phyloP scores from a whole-genome alignment of 2,797 vertebrate species.

The Acrossocheilus wenchowensis region DNA sequence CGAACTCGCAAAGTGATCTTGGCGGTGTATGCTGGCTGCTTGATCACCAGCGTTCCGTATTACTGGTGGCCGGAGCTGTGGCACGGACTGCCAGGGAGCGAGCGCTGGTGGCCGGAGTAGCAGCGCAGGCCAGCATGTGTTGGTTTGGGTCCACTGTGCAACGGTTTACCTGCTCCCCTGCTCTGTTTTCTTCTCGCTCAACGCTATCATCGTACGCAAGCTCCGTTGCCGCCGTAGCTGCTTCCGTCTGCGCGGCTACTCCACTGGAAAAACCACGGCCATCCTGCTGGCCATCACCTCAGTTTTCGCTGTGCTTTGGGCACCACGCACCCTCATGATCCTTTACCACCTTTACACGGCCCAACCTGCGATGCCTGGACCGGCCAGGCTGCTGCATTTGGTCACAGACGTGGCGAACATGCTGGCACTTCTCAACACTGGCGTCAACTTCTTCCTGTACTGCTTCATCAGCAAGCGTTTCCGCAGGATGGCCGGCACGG shows the following conservation, averaged over 20 bases:
- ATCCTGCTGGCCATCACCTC: slow-evolving; percentile 95
- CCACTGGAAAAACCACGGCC: slow-evolving; percentile 94
- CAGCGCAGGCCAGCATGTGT: slow-evolving; percentile 86
- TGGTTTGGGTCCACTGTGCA: slow-evolving; percentile 94
- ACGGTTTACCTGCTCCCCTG: slow-evolving; percentile 94
- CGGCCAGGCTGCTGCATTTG: slow-evolving; percentile 85
- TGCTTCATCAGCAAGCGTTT: slow-evolving; percentile 99
- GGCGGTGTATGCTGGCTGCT: slow-evolving; percentile 88
- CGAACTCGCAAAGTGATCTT: slow-evolving; percentile 91
- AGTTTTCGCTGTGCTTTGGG: slow-evolving; percentile 94
- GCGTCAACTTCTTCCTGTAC: slow-evolving; percentile 98
- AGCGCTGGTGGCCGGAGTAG: slow-evolving; percentile 68
- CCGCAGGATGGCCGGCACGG: slow-evolving; percentile 90
- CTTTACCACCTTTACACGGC: slow-evolving; percentile 93
- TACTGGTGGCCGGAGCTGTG: slow-evolving; percentile 99
- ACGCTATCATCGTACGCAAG: slow-evolving; percentile 91
- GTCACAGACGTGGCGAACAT: slow-evolving; percentile 93
- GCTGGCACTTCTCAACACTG: slow-evolving; percentile 94
- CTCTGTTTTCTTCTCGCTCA: slow-evolving; percentile 93
- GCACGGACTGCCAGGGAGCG: slow-evolving; percentile 79
- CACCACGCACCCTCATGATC: slow-evolving; percentile 90
- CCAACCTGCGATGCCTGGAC: slow-evolving; percentile 79
- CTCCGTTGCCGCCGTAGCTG: slow-evolving; percentile 87
- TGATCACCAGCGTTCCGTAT: slow-evolving; percentile 91
- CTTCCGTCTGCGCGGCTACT: slow-evolving; percentile 92